Evolutionary conservation across 2,113 vertebrate genomes (phyloP).

Genomic region (Mixornis gularis): DNA sequence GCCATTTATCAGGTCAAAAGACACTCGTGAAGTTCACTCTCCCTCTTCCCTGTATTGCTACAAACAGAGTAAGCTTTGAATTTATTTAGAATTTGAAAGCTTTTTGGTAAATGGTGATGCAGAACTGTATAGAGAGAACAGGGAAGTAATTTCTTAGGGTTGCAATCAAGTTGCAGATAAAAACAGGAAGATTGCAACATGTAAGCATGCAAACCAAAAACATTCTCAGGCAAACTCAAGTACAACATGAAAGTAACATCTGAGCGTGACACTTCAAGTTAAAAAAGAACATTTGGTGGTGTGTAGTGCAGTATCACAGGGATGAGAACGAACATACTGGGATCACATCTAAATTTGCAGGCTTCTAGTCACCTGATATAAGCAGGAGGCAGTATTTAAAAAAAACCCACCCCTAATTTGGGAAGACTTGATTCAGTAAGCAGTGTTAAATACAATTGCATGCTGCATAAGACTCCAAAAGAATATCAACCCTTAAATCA

Average conservation of each 20-base stretch:
- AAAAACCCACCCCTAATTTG: background rate
- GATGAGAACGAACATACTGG: background rate
- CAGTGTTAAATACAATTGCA: background rate
- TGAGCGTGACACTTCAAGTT: background rate
- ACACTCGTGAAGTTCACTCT: background rate
- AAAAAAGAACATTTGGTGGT: background rate
- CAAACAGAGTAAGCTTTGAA: background rate
- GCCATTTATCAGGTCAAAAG: background rate
- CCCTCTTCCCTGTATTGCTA: background rate
- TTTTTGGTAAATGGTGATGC: background rate
- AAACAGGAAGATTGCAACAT: background rate
- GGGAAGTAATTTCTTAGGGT: background rate
- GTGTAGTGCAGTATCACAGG: background rate
- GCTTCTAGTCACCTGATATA: background rate
- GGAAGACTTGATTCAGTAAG: background rate
- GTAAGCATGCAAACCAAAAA: background rate
- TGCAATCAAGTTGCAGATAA: background rate
- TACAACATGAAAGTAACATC: background rate
- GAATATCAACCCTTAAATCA: constrained; percentile 70
- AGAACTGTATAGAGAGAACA: background rate
- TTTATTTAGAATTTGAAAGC: background rate
- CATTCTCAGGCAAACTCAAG: background rate
- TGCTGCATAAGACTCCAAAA: constrained; percentile 62
- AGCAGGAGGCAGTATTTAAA: background rate
- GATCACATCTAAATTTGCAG: background rate